phyloP scores from a whole-genome alignment of 1,140 invertebrate genomes.

The Cyclina sinensis region DNA sequence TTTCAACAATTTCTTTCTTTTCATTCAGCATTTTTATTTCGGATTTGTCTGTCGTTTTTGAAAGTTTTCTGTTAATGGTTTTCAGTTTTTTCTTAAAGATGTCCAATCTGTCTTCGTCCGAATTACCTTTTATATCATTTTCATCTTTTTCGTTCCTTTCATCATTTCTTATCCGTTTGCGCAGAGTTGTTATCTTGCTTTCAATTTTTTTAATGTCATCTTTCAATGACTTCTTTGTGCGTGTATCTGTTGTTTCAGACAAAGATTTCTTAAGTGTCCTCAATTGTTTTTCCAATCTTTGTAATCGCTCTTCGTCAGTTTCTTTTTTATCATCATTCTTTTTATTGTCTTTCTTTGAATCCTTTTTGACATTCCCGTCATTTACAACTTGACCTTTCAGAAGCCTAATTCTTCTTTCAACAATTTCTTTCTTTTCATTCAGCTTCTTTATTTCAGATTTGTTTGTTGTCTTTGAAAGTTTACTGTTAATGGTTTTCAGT shows the following conservation, averaged over 20 bases:
- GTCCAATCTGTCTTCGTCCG: background rate
- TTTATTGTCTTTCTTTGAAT: background rate
- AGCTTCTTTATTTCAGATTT: background rate
- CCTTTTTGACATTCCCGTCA: too few species aligned
- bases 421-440: background rate
- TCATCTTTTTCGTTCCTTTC: background rate
- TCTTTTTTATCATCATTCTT: too few species aligned
- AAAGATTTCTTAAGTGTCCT: background rate
- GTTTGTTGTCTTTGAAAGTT: background rate
- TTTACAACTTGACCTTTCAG: background rate
- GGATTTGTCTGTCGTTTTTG: background rate
- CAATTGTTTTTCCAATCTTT: too few species aligned
- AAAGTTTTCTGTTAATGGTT: background rate
- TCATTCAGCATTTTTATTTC: background rate
- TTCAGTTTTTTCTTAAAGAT: background rate
- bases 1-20: background rate
- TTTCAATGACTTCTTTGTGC: background rate
- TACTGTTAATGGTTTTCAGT: background rate
- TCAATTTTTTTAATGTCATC: background rate
- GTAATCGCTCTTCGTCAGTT: background rate
- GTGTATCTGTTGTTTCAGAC: too few species aligned
- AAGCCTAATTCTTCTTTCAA: background rate
- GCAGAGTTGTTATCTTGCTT: background rate
- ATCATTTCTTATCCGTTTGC: background rate
- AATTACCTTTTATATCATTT: too few species aligned